A percentile compares a stretch with the other conserved stretches of the same genome.
Conservation (phyloP, 2,797 vertebrate genomes). For the Numenius phaeopus region DNA sequence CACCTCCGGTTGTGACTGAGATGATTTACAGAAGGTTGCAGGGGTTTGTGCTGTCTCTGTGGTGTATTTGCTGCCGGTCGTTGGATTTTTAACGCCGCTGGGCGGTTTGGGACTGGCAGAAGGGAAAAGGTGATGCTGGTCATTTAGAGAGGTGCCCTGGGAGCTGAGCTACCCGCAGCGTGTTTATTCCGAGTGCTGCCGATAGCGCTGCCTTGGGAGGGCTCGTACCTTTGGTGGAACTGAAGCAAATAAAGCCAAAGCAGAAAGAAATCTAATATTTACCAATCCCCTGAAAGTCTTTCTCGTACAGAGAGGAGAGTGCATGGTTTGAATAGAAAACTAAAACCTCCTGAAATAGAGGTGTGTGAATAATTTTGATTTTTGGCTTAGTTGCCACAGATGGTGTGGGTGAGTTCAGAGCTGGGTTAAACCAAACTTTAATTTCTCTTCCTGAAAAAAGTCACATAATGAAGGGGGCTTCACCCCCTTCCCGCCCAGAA, state of each 20-base stretch:
- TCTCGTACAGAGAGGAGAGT: too few species aligned
- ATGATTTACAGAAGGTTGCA: too few species aligned
- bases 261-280: not conserved
- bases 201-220: not conserved
- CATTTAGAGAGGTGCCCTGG: accelerated
- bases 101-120: not conserved
- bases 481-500: not conserved
- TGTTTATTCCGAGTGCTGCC: not conserved
- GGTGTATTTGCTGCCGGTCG: not conserved
- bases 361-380: not conserved
- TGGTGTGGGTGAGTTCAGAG: not conserved
- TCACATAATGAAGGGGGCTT: not conserved
- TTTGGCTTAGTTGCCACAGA: not conserved
- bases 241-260: not conserved
- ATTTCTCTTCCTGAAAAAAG: not conserved
- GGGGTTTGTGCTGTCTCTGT: not conserved
- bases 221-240: not conserved
- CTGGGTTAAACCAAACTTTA: not conserved
- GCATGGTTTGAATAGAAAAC: not conserved
- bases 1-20: not conserved
- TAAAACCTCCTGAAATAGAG: not conserved
- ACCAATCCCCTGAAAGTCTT: not conserved
- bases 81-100: not conserved
- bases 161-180: not conserved
- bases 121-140: not conserved